A percentile compares a stretch with the other conserved stretches of the same genome.
Conservation (phyloP, 92 coral and sea anemone species). For the Palythoa caribaeorum region DNA sequence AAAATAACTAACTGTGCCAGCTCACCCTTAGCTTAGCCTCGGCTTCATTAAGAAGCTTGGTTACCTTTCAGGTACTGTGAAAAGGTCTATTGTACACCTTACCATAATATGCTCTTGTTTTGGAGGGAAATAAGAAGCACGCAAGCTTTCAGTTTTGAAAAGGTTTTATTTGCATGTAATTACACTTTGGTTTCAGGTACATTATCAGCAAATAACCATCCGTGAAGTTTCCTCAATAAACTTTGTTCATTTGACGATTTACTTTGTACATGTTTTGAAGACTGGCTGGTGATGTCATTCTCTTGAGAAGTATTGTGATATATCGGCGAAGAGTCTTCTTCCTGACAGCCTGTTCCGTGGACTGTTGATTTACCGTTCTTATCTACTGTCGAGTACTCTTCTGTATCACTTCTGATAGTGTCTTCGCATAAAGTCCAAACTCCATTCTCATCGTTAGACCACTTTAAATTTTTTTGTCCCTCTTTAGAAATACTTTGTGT, state of each 20-base stretch:
- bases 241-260: not conserved
- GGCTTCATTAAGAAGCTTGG: no score
- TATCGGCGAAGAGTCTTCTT: not conserved
- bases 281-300: not conserved
- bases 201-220: not conserved
- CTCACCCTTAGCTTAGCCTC: no score
- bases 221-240: slow-evolving; percentile 2
- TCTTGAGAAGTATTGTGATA: not conserved
- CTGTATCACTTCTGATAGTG: not conserved
- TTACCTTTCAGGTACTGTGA: no score
- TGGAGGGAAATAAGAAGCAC: no score
- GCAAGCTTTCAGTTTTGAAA: no score
- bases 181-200: slow-evolving; percentile 34
- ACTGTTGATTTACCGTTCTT: not conserved
- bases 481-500: not conserved
- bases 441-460: slow-evolving; percentile 39
- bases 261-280: not conserved
- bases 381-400: not conserved
- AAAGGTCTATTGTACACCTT: no score
- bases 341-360: not conserved
- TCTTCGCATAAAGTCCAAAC: slow-evolving; percentile 39
- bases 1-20: no score
- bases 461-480: slow-evolving; percentile 16
- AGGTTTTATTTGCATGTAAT: not conserved
- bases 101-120: no score